Conservation (phyloP, 2,888 invertebrate species). For the Ischnus inquisitorius region DNA sequence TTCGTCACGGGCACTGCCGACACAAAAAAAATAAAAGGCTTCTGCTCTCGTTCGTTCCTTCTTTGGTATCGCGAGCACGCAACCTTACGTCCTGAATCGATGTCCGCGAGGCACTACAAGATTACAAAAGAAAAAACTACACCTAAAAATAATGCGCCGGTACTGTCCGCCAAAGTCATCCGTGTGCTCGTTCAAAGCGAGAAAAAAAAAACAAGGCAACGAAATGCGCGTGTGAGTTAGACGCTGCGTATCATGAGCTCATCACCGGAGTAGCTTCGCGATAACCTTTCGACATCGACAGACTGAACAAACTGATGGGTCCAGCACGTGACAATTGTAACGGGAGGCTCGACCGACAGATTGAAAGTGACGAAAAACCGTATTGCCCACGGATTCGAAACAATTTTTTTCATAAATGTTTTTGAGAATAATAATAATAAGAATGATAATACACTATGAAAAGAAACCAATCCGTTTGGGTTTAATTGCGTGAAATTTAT, state of each 20-base stretch:
- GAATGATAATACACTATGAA: no score
- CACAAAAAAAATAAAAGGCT: background rate
- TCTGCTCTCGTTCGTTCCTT: background rate
- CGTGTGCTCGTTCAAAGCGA: background rate
- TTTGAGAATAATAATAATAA: no score
- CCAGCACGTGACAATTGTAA: background rate
- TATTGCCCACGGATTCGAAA: background rate
- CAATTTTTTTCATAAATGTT: no score
- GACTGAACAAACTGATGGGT: slow-evolving; percentile 7
- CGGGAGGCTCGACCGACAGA: slow-evolving; percentile 15
- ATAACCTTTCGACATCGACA: slow-evolving; percentile 22
- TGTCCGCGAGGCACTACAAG: background rate
- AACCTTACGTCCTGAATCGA: background rate
- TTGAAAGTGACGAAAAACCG: background rate
- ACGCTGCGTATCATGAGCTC: slow-evolving; percentile 1
- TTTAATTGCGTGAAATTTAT: no score
- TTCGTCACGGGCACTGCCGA: background rate
- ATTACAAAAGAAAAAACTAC: slow-evolving; percentile 1
- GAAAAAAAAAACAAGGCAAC: slow-evolving; percentile 21
- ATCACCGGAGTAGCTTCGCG: background rate
- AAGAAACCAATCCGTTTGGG: no score
- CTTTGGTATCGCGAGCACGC: slow-evolving; percentile 2
- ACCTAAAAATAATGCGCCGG: slow-evolving; percentile 13
- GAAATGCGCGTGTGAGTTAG: slow-evolving; percentile 8
- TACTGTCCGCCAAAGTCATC: background rate